A percentile compares a stretch with the other conserved stretches of the same genome.
Evolutionary conservation across 2,888 invertebrate genomes (phyloP).

Genomic region (Pristionchus japonicus): DNA sequence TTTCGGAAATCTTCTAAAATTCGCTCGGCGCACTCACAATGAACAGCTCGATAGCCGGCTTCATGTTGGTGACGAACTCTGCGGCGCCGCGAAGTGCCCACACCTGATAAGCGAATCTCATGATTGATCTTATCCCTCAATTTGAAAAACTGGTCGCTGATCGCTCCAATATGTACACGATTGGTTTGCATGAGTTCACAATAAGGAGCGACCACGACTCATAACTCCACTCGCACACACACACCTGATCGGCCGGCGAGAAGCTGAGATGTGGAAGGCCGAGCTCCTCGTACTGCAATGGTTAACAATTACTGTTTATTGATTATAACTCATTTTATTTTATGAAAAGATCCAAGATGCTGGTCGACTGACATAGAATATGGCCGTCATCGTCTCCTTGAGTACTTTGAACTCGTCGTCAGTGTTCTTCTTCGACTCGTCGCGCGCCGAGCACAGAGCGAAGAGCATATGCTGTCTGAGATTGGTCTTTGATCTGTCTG

Average conservation of each 20-base stretch:
- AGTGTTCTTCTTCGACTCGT: neutral
- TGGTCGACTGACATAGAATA: neutral
- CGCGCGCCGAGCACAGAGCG: neutral
- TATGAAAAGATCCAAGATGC: neutral
- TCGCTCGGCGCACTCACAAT: neutral
- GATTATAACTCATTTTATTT: too few species aligned
- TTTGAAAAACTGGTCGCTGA: neutral
- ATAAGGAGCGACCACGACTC: neutral
- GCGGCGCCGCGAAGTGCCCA: neutral
- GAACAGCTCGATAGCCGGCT: neutral
- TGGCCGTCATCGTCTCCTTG: neutral
- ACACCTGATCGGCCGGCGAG: neutral
- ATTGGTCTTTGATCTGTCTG: neutral
- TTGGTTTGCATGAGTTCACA: too few species aligned
- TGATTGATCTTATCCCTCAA: neutral
- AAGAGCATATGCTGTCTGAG: neutral
- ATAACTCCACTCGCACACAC: too few species aligned
- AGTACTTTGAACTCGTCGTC: neutral
- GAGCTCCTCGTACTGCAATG: neutral
- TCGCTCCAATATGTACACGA: too few species aligned
- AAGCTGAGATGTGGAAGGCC: neutral
- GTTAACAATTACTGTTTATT: neutral
- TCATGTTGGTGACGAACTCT: neutral
- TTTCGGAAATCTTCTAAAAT: too few species aligned
- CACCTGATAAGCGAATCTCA: neutral